Evolutionary conservation across 2,113 vertebrate species (phyloP).

Genomic region (Micronycteris hirsuta): DNA sequence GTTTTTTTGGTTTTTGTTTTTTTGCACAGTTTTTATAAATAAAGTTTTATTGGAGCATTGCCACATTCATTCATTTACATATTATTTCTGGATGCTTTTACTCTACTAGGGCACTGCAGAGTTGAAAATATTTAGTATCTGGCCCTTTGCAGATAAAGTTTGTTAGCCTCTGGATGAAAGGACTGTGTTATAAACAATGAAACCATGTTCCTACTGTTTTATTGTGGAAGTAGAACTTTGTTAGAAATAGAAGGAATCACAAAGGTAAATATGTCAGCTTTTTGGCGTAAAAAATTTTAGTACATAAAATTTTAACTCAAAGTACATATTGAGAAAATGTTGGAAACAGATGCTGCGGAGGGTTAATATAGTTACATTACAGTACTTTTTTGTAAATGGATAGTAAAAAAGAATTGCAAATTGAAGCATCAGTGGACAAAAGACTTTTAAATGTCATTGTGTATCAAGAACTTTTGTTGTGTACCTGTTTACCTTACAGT

Average conservation of each 20-base stretch:
- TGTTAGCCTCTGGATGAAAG: slow-evolving; percentile 55
- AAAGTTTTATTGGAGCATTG: slow-evolving; percentile 38
- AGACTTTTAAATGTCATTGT: neutral
- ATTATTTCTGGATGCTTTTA: slow-evolving; percentile 12
- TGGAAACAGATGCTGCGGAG: slow-evolving; percentile 19
- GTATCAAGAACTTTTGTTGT: neutral
- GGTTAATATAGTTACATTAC: neutral
- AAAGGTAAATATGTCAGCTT: slow-evolving; percentile 53
- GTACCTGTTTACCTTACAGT: neutral
- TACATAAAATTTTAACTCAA: slow-evolving; percentile 33
- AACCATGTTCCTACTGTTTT: slow-evolving; percentile 49
- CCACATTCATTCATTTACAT: slow-evolving; percentile 30
- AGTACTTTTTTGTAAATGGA: slow-evolving; percentile 26
- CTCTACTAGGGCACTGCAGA: slow-evolving; percentile 26
- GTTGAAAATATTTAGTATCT: slow-evolving; percentile 50
- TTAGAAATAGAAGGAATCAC: slow-evolving; percentile 52
- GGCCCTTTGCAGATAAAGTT: slow-evolving; percentile 58
- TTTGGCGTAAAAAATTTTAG: slow-evolving; percentile 43
- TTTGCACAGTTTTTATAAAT: neutral
- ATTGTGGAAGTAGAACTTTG: slow-evolving; percentile 52
- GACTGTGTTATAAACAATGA: slow-evolving; percentile 50
- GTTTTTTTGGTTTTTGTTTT: neutral
- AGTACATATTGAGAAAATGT: slow-evolving; percentile 33
- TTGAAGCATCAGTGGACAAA: slow-evolving; percentile 20
- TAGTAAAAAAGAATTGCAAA: neutral